Percentiles rank a stretch among this genome's conserved stretches.
Conservation (phyloP, 2,888 invertebrate species). For the Celastrina argiolus region DNA sequence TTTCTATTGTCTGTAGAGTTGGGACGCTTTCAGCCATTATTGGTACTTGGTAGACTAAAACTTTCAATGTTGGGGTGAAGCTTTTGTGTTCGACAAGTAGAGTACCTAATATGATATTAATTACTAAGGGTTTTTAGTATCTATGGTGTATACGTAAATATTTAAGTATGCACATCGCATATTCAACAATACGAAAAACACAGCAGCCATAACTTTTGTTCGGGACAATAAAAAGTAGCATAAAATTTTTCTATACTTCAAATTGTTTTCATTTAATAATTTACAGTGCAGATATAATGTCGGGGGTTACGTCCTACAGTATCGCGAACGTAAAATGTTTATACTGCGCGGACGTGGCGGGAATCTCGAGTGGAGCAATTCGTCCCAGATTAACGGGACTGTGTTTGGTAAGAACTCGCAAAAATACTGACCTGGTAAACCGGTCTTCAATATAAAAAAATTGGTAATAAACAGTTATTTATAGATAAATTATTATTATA, state of each 20-base stretch:
- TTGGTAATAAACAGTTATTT: too few species aligned
- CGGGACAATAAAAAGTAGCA: not conserved
- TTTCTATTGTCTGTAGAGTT: not conserved
- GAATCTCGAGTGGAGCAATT: constrained; percentile 4
- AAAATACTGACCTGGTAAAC: not conserved
- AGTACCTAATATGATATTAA: too few species aligned
- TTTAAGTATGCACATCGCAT: too few species aligned
- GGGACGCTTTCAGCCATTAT: not conserved
- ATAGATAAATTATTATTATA: too few species aligned
- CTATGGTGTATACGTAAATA: too few species aligned
- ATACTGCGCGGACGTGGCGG: not conserved
- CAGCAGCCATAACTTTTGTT: not conserved
- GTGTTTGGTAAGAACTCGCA: not conserved
- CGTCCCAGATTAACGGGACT: constrained; percentile 2
- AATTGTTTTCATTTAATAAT: constrained; percentile 1
- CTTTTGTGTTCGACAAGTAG: not conserved
- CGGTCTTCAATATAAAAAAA: too few species aligned
- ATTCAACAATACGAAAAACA: not conserved
- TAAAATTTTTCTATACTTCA: not conserved
- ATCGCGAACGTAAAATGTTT: constrained; percentile 9
- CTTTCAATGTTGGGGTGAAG: not conserved
- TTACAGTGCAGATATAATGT: constrained; percentile 1
- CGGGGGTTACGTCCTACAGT: not conserved
- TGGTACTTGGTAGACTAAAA: not conserved
- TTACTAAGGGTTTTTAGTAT: too few species aligned